phyloP scores from a whole-genome alignment of 2,797 vertebrate species.

The Lophius americanus region DNA sequence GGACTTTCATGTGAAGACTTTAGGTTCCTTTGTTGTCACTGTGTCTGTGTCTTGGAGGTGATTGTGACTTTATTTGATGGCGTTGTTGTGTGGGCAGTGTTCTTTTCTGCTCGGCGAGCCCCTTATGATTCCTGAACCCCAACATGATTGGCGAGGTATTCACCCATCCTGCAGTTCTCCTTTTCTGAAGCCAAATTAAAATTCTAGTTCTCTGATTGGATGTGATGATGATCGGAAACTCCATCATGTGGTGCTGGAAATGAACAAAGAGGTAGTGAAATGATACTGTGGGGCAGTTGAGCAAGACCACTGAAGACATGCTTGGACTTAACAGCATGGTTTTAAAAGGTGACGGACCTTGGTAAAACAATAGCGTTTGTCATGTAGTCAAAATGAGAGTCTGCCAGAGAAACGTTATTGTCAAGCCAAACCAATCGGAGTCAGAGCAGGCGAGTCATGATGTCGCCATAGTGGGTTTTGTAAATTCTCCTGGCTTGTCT shows the following conservation, averaged over 20 bases:
- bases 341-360: slow-evolving; percentile 25
- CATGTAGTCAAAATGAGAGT: too few species aligned
- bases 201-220: slow-evolving; percentile 4
- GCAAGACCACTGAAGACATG: slow-evolving; percentile 4
- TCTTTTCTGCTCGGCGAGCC: slow-evolving; percentile 25
- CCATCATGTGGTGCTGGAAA: slow-evolving; percentile 29
- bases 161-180: slow-evolving; percentile 1
- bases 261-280: slow-evolving; percentile 23
- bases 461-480: too few species aligned
- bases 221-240: slow-evolving; percentile 23
- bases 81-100: slow-evolving; percentile 8
- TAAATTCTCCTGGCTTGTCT: too few species aligned
- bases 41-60: background rate
- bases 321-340: slow-evolving; percentile 14
- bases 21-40: background rate
- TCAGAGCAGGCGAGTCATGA: too few species aligned
- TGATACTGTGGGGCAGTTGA: slow-evolving; percentile 12
- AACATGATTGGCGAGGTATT: slow-evolving; percentile 27
- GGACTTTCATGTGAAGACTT: slow-evolving; percentile 19
- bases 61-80: slow-evolving; percentile 7
- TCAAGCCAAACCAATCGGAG: too few species aligned
- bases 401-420: too few species aligned
- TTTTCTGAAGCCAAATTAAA: slow-evolving; percentile 3
- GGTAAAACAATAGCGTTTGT: too few species aligned
- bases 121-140: slow-evolving; percentile 27